A percentile compares a stretch with the other conserved stretches of the same genome.
Conservation (phyloP, 2,888 invertebrate species). For the Adelphocoris suturalis region DNA sequence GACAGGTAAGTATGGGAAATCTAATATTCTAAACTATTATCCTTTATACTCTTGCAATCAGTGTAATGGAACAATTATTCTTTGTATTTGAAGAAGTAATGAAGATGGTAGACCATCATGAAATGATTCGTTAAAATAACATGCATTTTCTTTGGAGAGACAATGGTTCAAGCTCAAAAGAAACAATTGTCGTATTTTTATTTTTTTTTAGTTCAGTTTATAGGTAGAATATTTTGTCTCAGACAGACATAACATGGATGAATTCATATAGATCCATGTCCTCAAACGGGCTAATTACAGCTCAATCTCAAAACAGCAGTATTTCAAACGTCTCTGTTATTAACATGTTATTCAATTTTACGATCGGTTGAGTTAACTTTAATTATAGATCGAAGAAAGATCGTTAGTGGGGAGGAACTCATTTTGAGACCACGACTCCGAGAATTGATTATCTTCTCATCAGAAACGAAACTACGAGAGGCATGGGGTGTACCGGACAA, state of each 20-base stretch:
- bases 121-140: too few species aligned
- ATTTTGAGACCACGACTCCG: constrained; percentile 56
- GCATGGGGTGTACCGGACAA: constrained; percentile 30
- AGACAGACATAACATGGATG: background rate
- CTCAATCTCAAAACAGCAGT: constrained; percentile 4
- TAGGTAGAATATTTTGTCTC: background rate
- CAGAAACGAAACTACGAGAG: constrained; percentile 54
- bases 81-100: too few species aligned
- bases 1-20: too few species aligned
- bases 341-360: constrained; percentile 68
- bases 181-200: too few species aligned
- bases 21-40: too few species aligned
- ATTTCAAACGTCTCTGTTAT: constrained; percentile 64
- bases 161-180: too few species aligned
- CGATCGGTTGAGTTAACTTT: constrained; percentile 66
- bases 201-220: too few species aligned
- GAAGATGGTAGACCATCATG: too few species aligned
- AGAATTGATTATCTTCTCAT: constrained; percentile 63
- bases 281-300: constrained; percentile 53
- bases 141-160: too few species aligned
- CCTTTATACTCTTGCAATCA: too few species aligned
- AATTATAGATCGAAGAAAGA: constrained; percentile 63
- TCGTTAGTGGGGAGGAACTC: constrained; percentile 59
- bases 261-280: constrained; percentile 36
- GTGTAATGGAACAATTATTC: too few species aligned